Conservation (phyloP, 2,888 invertebrate species). For the Bombylius discolor region DNA sequence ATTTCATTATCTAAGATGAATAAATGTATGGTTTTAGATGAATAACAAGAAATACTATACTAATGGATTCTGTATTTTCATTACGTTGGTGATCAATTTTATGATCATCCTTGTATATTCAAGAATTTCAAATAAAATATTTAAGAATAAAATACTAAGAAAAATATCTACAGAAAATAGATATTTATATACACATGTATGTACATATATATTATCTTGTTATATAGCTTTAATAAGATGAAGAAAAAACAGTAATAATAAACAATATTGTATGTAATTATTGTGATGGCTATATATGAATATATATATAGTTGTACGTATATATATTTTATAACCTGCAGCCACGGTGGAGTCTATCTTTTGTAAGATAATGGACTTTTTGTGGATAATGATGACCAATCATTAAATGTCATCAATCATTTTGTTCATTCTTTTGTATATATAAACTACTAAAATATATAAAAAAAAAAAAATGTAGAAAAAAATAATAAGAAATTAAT, state of each 20-base stretch:
- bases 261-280: too few species aligned
- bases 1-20: neutral
- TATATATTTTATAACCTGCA: neutral
- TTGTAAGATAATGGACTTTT: neutral
- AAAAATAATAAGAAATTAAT: neutral
- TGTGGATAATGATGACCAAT: constrained; percentile 9
- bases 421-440: neutral
- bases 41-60: neutral
- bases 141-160: too few species aligned
- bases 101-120: neutral
- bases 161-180: too few species aligned
- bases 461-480: too few species aligned
- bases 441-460: neutral
- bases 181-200: too few species aligned
- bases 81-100: constrained; percentile 4
- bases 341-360: neutral
- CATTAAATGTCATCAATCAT: constrained; percentile 11
- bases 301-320: too few species aligned
- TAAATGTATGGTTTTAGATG: constrained; percentile 1
- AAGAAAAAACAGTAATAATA: too few species aligned
- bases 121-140: too few species aligned
- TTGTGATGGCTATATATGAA: too few species aligned
- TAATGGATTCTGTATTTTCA: constrained; percentile 4
- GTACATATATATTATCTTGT: too few species aligned
- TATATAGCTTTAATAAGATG: too few species aligned